These are phyloP conservation scores for Corythornis madagascariensis DNA, from an alignment of 2,113 vertebrate species.

Conservation along the genomic window DNA sequence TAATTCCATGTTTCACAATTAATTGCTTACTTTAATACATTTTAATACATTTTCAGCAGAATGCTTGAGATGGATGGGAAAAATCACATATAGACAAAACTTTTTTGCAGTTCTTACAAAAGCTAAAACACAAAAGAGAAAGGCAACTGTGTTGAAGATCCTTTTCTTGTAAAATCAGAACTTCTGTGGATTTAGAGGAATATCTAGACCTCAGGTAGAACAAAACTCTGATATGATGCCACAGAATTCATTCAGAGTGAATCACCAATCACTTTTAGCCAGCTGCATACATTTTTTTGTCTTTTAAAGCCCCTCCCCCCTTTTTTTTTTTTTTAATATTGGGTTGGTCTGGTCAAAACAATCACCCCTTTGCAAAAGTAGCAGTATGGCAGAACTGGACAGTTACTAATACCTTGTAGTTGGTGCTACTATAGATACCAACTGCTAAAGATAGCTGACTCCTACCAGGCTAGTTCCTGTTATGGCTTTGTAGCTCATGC, in stretches of 20 bases:
- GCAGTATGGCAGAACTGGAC: background rate
- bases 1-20: background rate
- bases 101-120: background rate
- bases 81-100: background rate
- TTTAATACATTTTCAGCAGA: background rate
- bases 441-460: constrained; percentile 50
- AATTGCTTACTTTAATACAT: background rate
- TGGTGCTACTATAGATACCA: background rate
- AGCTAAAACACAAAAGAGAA: background rate
- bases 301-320: background rate
- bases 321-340: background rate
- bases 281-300: background rate
- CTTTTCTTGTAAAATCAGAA: background rate
- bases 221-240: background rate
- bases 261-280: background rate
- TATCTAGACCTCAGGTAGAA: background rate
- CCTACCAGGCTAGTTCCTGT: constrained; percentile 10
- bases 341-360: background rate
- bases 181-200: background rate
- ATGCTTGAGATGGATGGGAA: background rate
- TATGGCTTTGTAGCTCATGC: background rate
- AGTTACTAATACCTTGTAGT: constrained; percentile 47
- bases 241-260: background rate
- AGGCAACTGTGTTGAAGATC: background rate
- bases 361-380: background rate